Conservation (phyloP, 1,140 invertebrate species). For the Drosophila funebris region DNA sequence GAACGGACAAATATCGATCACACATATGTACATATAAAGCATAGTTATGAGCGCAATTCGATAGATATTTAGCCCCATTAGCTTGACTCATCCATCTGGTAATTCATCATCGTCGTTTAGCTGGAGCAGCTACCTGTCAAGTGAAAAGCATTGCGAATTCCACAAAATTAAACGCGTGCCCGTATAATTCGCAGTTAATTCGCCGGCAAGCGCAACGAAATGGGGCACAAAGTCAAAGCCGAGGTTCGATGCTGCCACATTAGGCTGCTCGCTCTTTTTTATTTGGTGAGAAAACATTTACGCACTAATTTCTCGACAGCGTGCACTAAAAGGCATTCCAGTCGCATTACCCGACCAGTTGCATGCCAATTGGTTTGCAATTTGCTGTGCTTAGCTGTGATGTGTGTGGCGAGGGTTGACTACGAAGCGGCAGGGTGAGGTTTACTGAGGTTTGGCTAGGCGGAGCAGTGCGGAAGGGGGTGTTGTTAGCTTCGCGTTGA, state of each 20-base stretch:
- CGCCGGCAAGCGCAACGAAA: slow-evolving; percentile 76
- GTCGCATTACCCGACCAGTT: slow-evolving; percentile 74
- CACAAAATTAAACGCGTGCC: slow-evolving; percentile 67
- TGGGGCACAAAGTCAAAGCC: slow-evolving; percentile 61
- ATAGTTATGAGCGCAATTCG: slow-evolving; percentile 22
- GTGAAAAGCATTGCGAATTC: slow-evolving; percentile 69
- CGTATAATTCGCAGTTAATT: slow-evolving; percentile 77
- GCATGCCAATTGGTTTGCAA: slow-evolving; percentile 82
- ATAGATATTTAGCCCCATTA: slow-evolving; percentile 31
- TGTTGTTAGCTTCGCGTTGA: slow-evolving; percentile 22
- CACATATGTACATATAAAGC: no score
- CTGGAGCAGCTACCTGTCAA: slow-evolving; percentile 57
- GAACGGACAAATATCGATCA: no score
- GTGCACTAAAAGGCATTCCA: slow-evolving; percentile 33
- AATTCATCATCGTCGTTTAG: slow-evolving; percentile 8
- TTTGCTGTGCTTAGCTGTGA: slow-evolving; percentile 64
- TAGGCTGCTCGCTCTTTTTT: slow-evolving; percentile 46
- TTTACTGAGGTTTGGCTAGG: no score
- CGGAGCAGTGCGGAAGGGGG: not conserved
- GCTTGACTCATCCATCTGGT: not conserved
- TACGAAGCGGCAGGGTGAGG: not conserved
- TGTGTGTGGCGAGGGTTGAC: not conserved
- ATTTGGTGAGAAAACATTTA: slow-evolving; percentile 84
- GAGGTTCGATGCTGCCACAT: not conserved
- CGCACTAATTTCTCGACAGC: slow-evolving; percentile 78